Percentiles rank a stretch among this genome's conserved stretches.
These are phyloP conservation scores for Euglossa dilemma DNA, from an alignment of 1,140 invertebrate genomes.

Conservation along the genomic window DNA sequence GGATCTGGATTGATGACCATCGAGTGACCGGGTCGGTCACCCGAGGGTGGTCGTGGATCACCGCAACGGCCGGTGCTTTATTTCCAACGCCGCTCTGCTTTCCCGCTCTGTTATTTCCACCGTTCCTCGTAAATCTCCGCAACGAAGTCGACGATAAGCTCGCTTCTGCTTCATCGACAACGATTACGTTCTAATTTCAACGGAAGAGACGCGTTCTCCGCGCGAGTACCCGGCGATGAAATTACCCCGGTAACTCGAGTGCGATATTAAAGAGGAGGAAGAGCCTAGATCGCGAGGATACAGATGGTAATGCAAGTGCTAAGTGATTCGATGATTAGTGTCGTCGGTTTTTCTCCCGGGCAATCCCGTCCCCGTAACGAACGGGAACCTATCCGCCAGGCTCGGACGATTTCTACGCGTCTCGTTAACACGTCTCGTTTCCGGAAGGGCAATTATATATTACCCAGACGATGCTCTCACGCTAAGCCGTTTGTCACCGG, in stretches of 20 bases:
- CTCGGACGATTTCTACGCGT: conserved; percentile 3
- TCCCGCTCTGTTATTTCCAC: too few relatives aligned
- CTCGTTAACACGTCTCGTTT: conserved; percentile 24
- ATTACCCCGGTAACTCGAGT: background rate
- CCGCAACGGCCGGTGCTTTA: background rate
- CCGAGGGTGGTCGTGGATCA: background rate
- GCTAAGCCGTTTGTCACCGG: conserved; percentile 40
- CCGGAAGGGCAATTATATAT: conserved; percentile 42
- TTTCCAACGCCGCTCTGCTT: background rate
- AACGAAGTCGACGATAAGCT: too few relatives aligned
- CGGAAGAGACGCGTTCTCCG: too few relatives aligned
- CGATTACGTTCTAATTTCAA: too few relatives aligned
- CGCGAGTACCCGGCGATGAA: too few relatives aligned
- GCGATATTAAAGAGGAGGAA: background rate
- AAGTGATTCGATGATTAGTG: conserved; percentile 28
- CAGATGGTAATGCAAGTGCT: background rate
- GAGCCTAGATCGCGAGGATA: background rate
- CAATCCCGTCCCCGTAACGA: background rate
- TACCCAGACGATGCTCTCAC: conserved; percentile 15
- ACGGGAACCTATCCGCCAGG: background rate
- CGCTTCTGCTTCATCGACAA: too few relatives aligned
- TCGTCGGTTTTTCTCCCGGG: background rate
- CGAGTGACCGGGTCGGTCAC: too few relatives aligned
- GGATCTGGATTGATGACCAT: conserved; percentile 1
- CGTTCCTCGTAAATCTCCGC: too few relatives aligned